Percentiles rank a stretch among this genome's conserved stretches.
These are phyloP conservation scores for Turritopsis dohrnii DNA, from an alignment of 30 jellyfish, hydroid and myxozoan genomes.

Conservation along the genomic window DNA sequence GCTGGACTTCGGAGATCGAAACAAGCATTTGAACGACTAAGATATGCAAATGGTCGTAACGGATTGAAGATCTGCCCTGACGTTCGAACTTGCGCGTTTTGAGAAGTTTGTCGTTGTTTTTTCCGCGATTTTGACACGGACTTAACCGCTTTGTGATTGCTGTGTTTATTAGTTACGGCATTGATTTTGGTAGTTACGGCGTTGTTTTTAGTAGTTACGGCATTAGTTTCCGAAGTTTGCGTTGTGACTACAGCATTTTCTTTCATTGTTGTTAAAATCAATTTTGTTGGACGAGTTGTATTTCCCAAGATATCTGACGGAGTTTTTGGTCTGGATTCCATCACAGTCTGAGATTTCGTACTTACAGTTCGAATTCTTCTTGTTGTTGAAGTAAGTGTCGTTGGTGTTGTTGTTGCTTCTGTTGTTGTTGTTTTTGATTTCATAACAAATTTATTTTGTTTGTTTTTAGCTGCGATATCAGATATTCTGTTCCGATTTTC, in stretches of 20 bases:
- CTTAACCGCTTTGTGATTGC: neutral
- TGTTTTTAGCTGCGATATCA: neutral
- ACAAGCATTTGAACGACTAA: neutral
- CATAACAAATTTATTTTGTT: neutral
- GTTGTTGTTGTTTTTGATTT: neutral
- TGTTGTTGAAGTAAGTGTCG: neutral
- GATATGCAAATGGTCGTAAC: neutral
- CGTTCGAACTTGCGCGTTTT: neutral
- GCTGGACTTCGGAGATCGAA: neutral
- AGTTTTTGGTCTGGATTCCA: neutral
- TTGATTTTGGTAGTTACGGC: too few relatives aligned
- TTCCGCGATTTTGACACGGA: neutral
- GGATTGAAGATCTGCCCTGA: neutral
- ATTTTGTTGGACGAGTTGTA: neutral
- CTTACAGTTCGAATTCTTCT: neutral
- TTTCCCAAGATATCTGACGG: neutral
- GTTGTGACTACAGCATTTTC: neutral
- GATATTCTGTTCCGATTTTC: neutral
- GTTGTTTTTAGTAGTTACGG: neutral
- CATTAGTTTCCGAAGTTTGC: neutral
- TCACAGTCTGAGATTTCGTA: neutral
- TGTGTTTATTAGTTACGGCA: too few relatives aligned
- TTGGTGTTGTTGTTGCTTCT: neutral
- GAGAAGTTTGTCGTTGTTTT: neutral
- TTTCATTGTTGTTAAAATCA: neutral